These are phyloP conservation scores for Plagodis dolabraria DNA, from an alignment of 2,888 invertebrate species.

Conservation along the genomic window DNA sequence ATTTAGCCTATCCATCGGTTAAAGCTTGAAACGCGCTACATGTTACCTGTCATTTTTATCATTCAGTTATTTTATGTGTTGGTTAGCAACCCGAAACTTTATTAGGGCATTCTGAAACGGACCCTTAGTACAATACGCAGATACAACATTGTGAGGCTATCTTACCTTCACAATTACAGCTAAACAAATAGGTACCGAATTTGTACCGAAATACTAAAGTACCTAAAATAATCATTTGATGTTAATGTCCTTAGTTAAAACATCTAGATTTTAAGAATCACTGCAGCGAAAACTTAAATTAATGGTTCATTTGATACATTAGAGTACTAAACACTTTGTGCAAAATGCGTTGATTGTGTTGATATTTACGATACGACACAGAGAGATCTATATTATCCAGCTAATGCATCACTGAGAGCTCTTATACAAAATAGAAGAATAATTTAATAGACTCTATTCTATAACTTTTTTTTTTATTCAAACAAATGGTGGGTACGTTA, in stretches of 20 bases:
- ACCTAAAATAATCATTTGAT: conserved; percentile 26
- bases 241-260: conserved; percentile 33
- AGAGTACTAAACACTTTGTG: conserved; percentile 39
- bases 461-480: too few relatives aligned
- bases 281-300: conserved; percentile 37
- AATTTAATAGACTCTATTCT: conserved; percentile 81
- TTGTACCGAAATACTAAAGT: conserved; percentile 12
- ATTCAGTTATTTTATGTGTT: too few relatives aligned
- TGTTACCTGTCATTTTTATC: too few relatives aligned
- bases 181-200: conserved; percentile 18
- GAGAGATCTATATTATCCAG: conserved; percentile 46
- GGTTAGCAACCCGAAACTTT: too few relatives aligned
- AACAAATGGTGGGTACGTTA: too few relatives aligned
- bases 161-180: conserved; percentile 20
- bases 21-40: too few relatives aligned
- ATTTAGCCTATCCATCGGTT: too few relatives aligned
- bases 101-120: too few relatives aligned
- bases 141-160: conserved; percentile 18
- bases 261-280: conserved; percentile 43
- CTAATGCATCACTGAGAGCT: conserved; percentile 48
- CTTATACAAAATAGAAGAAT: conserved; percentile 70
- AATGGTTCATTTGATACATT: conserved; percentile 37
- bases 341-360: conserved; percentile 42
- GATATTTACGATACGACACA: conserved; percentile 38
- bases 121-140: too few relatives aligned